phyloP scores from a whole-genome alignment of 2,888 invertebrate genomes.

The Strigamia transsilvanica region DNA sequence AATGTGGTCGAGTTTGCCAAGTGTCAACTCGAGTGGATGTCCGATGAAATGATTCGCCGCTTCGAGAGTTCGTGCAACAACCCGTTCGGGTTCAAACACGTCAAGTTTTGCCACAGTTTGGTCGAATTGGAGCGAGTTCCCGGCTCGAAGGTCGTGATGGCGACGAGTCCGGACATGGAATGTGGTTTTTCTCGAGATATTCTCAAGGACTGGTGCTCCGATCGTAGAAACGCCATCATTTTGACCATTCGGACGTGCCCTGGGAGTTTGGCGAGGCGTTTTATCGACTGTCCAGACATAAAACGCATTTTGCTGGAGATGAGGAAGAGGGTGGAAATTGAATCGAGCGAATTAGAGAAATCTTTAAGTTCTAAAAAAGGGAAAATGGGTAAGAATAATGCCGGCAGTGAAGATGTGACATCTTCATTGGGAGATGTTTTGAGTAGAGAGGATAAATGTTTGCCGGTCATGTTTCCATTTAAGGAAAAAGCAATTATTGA shows the following conservation, averaged over 20 bases:
- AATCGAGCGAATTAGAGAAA: neutral
- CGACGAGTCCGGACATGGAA: slow-evolving; percentile 94
- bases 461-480: slow-evolving; percentile 97
- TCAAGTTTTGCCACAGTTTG: slow-evolving; percentile 92
- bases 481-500: slow-evolving; percentile 90
- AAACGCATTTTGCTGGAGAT: slow-evolving; percentile 65
- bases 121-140: slow-evolving; percentile 84
- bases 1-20: slow-evolving; percentile 99
- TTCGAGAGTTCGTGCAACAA: slow-evolving; percentile 69
- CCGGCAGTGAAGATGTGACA: slow-evolving; percentile 66
- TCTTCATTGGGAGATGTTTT: no score
- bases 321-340: neutral
- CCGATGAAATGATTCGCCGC: slow-evolving; percentile 89
- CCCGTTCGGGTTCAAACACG: slow-evolving; percentile 93
- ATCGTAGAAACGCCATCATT: slow-evolving; percentile 92
- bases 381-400: slow-evolving; percentile 82
- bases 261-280: slow-evolving; percentile 67
- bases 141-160: slow-evolving; percentile 93
- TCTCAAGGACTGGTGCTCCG: slow-evolving; percentile 92
- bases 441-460: slow-evolving; percentile 68
- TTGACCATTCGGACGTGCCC: slow-evolving; percentile 79
- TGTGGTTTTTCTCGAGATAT: slow-evolving; percentile 93
- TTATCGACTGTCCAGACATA: slow-evolving; percentile 67
- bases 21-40: slow-evolving; percentile 99
- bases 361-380: slow-evolving; percentile 68